These are phyloP conservation scores for Phyllotreta cruciferae DNA, from an alignment of 2,888 invertebrate genomes.

Conservation along the genomic window DNA sequence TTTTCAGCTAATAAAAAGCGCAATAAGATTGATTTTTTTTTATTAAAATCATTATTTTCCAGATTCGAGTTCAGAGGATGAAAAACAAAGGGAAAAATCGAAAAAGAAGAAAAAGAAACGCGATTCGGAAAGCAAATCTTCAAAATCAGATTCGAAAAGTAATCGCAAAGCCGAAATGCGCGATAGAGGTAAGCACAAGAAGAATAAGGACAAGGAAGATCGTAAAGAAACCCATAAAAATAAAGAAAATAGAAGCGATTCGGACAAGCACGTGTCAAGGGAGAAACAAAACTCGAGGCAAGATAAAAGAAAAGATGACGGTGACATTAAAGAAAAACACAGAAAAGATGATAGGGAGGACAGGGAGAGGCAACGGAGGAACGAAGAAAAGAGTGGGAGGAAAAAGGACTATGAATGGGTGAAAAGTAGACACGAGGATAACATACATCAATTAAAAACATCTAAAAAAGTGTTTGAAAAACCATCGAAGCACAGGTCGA, in stretches of 20 bases:
- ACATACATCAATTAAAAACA: conserved; percentile 40
- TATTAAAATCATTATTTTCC: conserved; percentile 19
- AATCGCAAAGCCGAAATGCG: conserved; percentile 14
- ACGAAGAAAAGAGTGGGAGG: conserved; percentile 28
- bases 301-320: conserved; percentile 25
- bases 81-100: conserved; percentile 39
- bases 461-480: conserved; percentile 32
- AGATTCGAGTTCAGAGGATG: conserved; percentile 49
- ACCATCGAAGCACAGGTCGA: conserved; percentile 36
- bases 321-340: conserved; percentile 25
- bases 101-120: conserved; percentile 33
- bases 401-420: conserved; percentile 43
- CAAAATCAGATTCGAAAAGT: conserved; percentile 6
- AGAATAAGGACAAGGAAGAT: conserved; percentile 18
- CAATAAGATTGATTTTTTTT: conserved; percentile 2
- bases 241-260: conserved; percentile 25
- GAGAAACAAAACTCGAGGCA: conserved; percentile 25
- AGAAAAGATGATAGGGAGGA: conserved; percentile 14
- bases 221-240: conserved; percentile 27
- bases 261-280: conserved; percentile 18
- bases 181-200: conserved; percentile 11
- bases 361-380: conserved; percentile 26
- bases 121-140: conserved; percentile 22
- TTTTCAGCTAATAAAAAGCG: no score
- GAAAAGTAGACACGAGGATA: conserved; percentile 44